Percentiles rank a stretch among this genome's conserved stretches.
phyloP scores from a whole-genome alignment of 1,140 invertebrate genomes.

The Myzus persicae region DNA sequence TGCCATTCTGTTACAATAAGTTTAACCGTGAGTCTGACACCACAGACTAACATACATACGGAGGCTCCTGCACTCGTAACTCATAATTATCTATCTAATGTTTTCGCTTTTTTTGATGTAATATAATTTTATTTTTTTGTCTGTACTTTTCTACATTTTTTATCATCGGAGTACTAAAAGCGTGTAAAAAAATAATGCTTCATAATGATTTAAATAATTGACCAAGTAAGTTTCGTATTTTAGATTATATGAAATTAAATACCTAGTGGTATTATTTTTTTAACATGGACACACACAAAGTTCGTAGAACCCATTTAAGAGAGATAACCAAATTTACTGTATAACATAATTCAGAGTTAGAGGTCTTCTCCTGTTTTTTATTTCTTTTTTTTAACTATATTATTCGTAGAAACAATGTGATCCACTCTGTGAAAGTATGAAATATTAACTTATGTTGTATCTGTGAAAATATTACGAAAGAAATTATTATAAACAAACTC shows the following conservation, averaged over 20 bases:
- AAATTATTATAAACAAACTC: neutral
- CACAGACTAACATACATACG: no score
- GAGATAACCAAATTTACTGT: neutral
- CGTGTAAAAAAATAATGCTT: neutral
- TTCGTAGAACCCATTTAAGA: neutral
- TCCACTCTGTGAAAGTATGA: neutral
- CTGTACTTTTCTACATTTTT: neutral
- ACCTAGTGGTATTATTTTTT: neutral
- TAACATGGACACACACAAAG: neutral
- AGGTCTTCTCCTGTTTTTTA: neutral
- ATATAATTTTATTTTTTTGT: neutral
- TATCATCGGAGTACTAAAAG: rapidly evolving
- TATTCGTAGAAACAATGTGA: neutral
- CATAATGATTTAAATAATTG: neutral
- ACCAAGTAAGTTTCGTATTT: neutral
- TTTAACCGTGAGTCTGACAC: no score
- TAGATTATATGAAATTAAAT: neutral
- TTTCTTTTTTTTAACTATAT: neutral
- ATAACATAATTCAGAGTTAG: neutral
- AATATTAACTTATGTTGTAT: conserved; percentile 10
- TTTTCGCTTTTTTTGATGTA: neutral
- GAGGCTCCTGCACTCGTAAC: no score
- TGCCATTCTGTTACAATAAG: no score
- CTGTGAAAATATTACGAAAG: neutral
- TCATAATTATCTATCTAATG: neutral